Evolutionary conservation across 2,113 vertebrate species (phyloP), one percentile per base, ranked within the genome.

Genomic region (Macrotis lagotis): DNA sequence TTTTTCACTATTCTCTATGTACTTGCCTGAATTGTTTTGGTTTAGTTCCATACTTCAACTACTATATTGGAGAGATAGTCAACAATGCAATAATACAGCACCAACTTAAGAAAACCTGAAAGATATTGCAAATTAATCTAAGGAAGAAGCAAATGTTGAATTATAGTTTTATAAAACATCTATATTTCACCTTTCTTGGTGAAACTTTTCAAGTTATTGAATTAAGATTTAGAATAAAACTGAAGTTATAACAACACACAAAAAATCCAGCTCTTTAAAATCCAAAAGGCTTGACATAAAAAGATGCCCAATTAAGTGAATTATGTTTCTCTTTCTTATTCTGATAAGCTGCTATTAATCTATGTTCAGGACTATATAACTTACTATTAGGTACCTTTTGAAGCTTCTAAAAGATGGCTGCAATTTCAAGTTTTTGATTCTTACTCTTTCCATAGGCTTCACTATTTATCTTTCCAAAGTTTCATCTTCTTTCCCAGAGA

Each of bases 51-150:
- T 88, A 95, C 3, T 95, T 48, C 50, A 95, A 95, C 31, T 89
- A 97, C 92, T 50, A 93, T 48, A 92, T 44, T 95, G 66, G 95
- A 48, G 47, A 92, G 89, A 95, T 92, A 47, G 14, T 95, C 44
- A 95, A 96, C 52, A 93, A 3, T 95, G 24, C 8, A 95, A 96
- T 92, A 93, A 66, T 66, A 66, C 92, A 49, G 51, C 74, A 94
- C 94, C n/a, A 95, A 96, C 25, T 93, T 95, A 96, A 94, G 88
- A 14, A 90, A 94, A 93, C 24, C 28, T 92, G 47, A 96, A 96
- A 95, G 94, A 53, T 37, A 50, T 91, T 91, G 93, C 26, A 1
- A 83, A 44, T 51, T 89, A 88, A 88, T 48, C 1, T 14, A 49
- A 94, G 94, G 11, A 94, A 51, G 52, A 91, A 10, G 1, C 83